Conservation (phyloP, 2,113 vertebrate species). For the human region DNA sequence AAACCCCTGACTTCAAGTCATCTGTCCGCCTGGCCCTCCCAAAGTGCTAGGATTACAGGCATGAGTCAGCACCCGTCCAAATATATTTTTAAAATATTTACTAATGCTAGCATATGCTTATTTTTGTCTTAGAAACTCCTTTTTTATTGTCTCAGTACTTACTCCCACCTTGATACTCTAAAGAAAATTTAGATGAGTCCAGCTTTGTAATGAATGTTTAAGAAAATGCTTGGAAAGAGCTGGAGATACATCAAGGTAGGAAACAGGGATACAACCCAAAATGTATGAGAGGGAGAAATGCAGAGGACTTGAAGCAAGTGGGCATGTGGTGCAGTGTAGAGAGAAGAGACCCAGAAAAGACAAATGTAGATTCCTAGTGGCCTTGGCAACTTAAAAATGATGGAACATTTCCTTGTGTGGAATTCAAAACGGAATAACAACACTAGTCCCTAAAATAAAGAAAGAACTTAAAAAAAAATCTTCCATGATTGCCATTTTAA, state of each 20-base stretch:
- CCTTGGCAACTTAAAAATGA: neutral
- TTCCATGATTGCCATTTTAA: neutral
- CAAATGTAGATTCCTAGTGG: neutral
- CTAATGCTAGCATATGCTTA: neutral
- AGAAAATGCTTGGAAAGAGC: neutral
- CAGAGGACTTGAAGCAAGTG: fast-evolving
- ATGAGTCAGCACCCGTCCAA: fast-evolving
- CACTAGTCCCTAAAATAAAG: neutral
- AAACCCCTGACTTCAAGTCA: too few species aligned
- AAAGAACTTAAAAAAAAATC: neutral
- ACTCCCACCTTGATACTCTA: neutral
- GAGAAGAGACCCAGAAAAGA: neutral
- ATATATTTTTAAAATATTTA: neutral
- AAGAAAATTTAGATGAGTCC: neutral
- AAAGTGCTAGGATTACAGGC: too few species aligned
- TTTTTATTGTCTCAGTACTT: neutral
- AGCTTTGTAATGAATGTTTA: neutral
- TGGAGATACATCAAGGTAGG: neutral
- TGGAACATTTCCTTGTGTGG: neutral
- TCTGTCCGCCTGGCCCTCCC: too few species aligned
- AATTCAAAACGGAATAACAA: neutral
- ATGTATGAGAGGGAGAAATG: fast-evolving
- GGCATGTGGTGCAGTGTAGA: neutral
- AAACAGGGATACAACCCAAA: neutral
- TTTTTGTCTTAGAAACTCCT: neutral